phyloP scores from a whole-genome alignment of 2,797 vertebrate genomes.

The Apodemus agrarius region DNA sequence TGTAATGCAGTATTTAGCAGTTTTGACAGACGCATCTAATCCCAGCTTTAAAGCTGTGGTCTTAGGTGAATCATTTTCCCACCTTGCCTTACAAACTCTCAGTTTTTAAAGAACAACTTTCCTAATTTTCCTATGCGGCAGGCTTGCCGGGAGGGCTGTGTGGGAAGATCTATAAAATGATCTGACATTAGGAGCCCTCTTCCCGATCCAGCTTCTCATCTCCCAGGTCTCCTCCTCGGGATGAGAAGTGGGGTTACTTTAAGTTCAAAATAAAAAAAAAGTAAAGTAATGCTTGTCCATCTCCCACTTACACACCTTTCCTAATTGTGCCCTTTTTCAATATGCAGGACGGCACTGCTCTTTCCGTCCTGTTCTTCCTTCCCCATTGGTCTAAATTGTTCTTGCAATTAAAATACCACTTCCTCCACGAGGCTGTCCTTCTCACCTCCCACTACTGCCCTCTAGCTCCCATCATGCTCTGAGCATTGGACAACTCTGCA shows the following conservation, averaged over 20 bases:
- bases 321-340: constrained; percentile 10
- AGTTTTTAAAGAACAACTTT: not conserved
- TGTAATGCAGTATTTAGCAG: not conserved
- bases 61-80: constrained; percentile 18
- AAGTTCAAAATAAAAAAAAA: constrained; percentile 27
- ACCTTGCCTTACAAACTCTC: not conserved
- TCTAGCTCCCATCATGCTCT: not conserved
- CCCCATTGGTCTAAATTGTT: not conserved
- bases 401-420: constrained; percentile 42
- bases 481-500: not conserved
- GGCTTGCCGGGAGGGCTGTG: not conserved
- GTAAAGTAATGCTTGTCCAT: constrained; percentile 15
- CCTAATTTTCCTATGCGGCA: not conserved
- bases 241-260: not conserved
- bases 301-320: not conserved
- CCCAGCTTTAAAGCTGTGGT: constrained; percentile 6
- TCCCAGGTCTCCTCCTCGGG: not conserved
- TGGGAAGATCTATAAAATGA: not conserved
- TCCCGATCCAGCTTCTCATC: not conserved
- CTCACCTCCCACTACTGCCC: not conserved
- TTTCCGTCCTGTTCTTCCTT: not conserved
- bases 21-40: constrained; percentile 45
- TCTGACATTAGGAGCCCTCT: not conserved
- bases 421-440: not conserved
- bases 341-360: not conserved